phyloP scores from a whole-genome alignment of 2,888 invertebrate genomes.

The Scaeva pyrastri region DNA sequence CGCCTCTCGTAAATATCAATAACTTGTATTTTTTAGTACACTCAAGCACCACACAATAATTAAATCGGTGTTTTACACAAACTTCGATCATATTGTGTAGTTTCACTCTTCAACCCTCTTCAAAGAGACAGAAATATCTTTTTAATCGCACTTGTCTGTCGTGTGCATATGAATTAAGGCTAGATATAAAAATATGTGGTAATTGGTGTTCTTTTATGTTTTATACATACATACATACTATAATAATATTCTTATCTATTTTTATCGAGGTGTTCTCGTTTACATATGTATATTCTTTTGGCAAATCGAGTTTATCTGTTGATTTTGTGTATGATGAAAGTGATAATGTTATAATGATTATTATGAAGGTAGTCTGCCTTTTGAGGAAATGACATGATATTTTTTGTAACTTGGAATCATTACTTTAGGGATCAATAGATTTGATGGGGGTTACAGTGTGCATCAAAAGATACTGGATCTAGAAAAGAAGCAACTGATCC shows the following conservation, averaged over 20 bases:
- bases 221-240: not conserved
- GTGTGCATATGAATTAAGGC: not conserved
- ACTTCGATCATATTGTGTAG: not conserved
- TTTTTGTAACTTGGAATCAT: not conserved
- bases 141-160: not conserved
- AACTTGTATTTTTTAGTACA: too few relatives aligned
- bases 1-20: not conserved
- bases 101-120: not conserved
- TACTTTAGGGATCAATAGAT: not conserved
- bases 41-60: constrained; percentile 1
- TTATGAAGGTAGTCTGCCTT: not conserved
- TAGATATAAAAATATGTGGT: constrained; percentile 2
- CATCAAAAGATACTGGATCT: too few relatives aligned
- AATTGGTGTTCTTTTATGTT: not conserved
- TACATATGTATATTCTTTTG: not conserved
- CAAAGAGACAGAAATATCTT: constrained; percentile 5
- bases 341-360: not conserved
- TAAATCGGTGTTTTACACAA: constrained; percentile 15
- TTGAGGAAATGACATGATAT: not conserved
- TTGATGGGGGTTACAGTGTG: not conserved
- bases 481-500: too few relatives aligned
- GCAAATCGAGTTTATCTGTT: constrained; percentile 1
- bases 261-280: not conserved
- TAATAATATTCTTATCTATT: too few relatives aligned
- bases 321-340: not conserved